Percentiles rank a stretch among this genome's conserved stretches.
These are phyloP conservation scores for Lagorchestes hirsutus DNA, from an alignment of 2,797 vertebrate genomes.

Conservation along the genomic window DNA sequence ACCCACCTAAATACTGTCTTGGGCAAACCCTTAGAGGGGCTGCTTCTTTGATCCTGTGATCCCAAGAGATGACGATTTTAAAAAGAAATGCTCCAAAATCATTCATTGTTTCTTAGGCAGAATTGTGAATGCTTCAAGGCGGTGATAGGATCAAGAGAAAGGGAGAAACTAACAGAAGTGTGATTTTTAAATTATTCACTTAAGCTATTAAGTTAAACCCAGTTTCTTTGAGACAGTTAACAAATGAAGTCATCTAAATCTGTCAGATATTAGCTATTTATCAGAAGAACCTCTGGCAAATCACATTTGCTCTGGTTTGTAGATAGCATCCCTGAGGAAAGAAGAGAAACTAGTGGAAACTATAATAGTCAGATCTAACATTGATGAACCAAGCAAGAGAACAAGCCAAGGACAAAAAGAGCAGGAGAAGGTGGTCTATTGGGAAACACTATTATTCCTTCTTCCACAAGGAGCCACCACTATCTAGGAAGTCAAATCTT, in stretches of 20 bases:
- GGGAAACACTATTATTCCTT: conserved; percentile 45
- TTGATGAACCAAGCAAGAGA: background rate
- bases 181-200: conserved; percentile 44
- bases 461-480: conserved; percentile 56
- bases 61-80: background rate
- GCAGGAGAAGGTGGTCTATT: conserved; percentile 29
- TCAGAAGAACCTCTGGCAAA: conserved; percentile 45
- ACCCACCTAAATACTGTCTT: conserved; percentile 20
- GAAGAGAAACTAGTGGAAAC: conserved; percentile 4
- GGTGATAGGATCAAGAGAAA: conserved; percentile 51
- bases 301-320: conserved; percentile 9
- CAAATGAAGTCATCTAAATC: conserved; percentile 16
- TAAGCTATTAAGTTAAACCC: background rate
- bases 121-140: conserved; percentile 26
- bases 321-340: background rate
- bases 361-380: background rate
- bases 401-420: background rate
- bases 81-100: conserved; percentile 35
- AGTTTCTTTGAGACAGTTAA: conserved; percentile 43
- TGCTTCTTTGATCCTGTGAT: conserved; percentile 34
- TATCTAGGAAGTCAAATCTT: conserved; percentile 52
- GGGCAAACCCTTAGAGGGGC: background rate
- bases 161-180: conserved; percentile 54
- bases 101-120: conserved; percentile 21
- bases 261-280: conserved; percentile 37